Conservation (phyloP, 2,113 vertebrate species). For the Alethe castanea region DNA sequence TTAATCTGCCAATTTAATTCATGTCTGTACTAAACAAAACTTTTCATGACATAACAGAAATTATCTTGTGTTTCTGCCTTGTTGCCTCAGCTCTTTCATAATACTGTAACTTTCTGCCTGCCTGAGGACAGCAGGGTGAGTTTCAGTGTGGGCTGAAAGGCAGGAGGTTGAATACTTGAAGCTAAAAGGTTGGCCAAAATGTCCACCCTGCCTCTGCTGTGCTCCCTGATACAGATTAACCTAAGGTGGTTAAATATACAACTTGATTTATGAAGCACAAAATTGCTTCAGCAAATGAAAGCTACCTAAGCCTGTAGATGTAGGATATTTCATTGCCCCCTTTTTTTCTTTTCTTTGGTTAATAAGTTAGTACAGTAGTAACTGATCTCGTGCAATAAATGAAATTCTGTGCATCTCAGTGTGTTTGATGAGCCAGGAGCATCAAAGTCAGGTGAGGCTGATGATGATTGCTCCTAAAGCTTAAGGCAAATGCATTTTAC, state of each 20-base stretch:
- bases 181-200: not conserved
- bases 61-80: not conserved
- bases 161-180: not conserved
- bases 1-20: conserved; percentile 48
- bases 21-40: not conserved
- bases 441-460: not conserved
- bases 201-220: not conserved
- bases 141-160: not conserved
- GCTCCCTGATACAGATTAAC: conserved; percentile 46
- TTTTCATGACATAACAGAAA: conserved; percentile 17
- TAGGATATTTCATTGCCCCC: not conserved
- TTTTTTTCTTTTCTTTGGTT: not conserved
- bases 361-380: not conserved
- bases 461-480: not conserved
- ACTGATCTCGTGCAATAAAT: not conserved
- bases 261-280: conserved; percentile 54
- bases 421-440: not conserved
- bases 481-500: not conserved
- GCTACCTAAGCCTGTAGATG: not conserved
- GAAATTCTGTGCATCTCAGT: not conserved
- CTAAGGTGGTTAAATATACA: conserved; percentile 48
- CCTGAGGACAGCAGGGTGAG: not conserved
- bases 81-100: not conserved
- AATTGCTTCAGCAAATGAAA: conserved; percentile 21
- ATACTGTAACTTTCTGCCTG: not conserved